A percentile compares a stretch with the other conserved stretches of the same genome.
Conservation (phyloP, 2,113 vertebrate genomes). For the Beaufortia kweichowensis region DNA sequence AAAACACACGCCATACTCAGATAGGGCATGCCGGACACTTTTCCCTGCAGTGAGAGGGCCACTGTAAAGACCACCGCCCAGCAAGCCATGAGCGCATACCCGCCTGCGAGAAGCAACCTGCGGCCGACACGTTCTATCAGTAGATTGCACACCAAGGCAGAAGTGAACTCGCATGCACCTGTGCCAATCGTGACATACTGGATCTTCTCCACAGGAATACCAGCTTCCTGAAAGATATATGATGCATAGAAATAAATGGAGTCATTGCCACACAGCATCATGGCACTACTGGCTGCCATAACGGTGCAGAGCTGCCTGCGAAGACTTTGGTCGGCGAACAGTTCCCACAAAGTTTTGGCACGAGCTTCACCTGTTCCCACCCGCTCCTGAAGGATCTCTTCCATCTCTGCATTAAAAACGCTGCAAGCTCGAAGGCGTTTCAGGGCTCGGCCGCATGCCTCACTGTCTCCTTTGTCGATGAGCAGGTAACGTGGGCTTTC, state of each 20-base stretch:
- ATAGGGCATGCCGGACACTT: conserved; percentile 79
- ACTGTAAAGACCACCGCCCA: conserved; percentile 82
- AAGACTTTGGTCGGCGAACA: conserved; percentile 69
- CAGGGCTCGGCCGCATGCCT: conserved; percentile 78
- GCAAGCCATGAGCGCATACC: conserved; percentile 81
- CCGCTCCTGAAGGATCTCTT: conserved; percentile 82
- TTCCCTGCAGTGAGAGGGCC: conserved; percentile 78
- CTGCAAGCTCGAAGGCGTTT: conserved; percentile 71
- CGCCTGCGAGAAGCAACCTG: conserved; percentile 76
- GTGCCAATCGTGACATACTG: conserved; percentile 82
- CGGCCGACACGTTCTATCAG: conserved; percentile 81
- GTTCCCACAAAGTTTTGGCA: conserved; percentile 69
- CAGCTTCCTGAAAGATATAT: conserved; percentile 81
- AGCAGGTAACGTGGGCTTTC: conserved; percentile 91
- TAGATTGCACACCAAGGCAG: conserved; percentile 75
- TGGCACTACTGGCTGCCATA: conserved; percentile 79
- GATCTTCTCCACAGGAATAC: conserved; percentile 76
- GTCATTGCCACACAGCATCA: conserved; percentile 90
- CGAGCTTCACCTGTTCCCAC: conserved; percentile 56
- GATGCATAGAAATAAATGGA: conserved; percentile 85
- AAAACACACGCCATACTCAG: conserved; percentile 87
- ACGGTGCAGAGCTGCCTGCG: conserved; percentile 76
- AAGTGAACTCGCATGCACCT: conserved; percentile 81
- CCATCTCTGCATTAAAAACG: conserved; percentile 75
- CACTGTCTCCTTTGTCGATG: conserved; percentile 81